These are phyloP conservation scores for Nephrotoma guestfalica DNA, from an alignment of 2,888 invertebrate species.

Conservation along the genomic window DNA sequence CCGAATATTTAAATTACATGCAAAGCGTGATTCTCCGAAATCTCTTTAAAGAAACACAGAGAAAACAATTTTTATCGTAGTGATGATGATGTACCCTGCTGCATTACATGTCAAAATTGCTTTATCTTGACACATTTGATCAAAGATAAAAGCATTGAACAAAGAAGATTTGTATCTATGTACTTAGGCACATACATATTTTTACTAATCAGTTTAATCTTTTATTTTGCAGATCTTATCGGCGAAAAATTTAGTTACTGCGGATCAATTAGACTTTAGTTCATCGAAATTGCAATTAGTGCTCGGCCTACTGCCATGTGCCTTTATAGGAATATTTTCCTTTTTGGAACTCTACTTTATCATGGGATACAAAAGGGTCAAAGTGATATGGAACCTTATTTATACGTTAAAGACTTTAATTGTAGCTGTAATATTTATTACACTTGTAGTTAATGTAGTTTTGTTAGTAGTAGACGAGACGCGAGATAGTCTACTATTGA, in stretches of 20 bases:
- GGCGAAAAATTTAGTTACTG: neutral
- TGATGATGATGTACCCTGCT: neutral
- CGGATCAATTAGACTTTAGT: neutral
- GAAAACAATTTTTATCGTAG: neutral
- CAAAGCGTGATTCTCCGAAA: neutral
- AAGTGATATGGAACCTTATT: neutral
- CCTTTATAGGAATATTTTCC: neutral
- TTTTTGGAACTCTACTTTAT: neutral
- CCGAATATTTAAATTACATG: neutral
- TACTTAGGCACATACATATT: neutral
- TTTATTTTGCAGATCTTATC: neutral
- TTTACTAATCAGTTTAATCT: neutral
- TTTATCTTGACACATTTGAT: neutral
- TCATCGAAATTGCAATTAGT: neutral
- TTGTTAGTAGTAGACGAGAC: neutral
- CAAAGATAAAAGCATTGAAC: neutral
- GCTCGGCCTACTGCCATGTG: neutral
- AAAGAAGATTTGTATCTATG: neutral
- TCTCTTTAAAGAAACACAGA: neutral
- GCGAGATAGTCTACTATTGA: neutral
- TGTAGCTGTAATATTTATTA: neutral
- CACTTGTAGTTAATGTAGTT: neutral
- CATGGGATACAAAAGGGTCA: neutral
- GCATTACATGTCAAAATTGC: neutral
- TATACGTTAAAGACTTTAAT: neutral